Percentiles rank a stretch among this genome's conserved stretches.
phyloP scores from a whole-genome alignment of 92 coral and sea anemone genomes.

The Actinernus sp. region DNA sequence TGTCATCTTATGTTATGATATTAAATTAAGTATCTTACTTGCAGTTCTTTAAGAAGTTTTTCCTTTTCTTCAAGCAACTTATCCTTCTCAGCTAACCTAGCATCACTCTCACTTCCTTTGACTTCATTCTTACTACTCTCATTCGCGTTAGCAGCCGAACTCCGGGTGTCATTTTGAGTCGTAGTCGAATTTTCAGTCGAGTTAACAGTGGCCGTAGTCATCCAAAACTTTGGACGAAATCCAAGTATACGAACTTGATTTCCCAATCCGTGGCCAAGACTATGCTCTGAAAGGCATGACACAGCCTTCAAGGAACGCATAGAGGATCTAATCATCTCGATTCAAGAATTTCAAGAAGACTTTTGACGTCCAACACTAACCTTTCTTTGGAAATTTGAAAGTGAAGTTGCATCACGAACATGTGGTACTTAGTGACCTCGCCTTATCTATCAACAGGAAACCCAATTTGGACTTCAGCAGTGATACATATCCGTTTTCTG shows the following conservation, averaged over 20 bases:
- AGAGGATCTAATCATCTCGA: background rate
- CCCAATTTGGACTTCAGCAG: too few relatives aligned
- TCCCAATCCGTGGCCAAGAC: background rate
- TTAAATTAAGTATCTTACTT: slow-evolving; percentile 79
- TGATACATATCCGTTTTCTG: too few relatives aligned
- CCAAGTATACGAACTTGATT: background rate
- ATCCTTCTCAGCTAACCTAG: slow-evolving; percentile 65
- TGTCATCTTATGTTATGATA: background rate
- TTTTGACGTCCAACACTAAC: background rate
- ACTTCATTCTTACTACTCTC: slow-evolving; percentile 20
- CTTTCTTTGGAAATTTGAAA: background rate
- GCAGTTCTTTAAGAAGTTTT: slow-evolving; percentile 79
- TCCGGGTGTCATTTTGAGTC: background rate
- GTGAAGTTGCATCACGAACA: background rate
- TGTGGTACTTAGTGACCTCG: background rate
- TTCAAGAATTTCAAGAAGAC: background rate
- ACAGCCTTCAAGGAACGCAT: background rate
- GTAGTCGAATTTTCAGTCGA: slow-evolving; percentile 26
- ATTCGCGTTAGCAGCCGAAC: slow-evolving; percentile 7
- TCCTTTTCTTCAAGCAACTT: slow-evolving; percentile 83
- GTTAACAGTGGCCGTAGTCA: slow-evolving; percentile 7
- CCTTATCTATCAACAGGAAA: background rate
- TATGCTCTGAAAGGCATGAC: background rate
- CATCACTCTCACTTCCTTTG: slow-evolving; percentile 20
- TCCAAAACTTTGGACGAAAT: background rate